Base-by-base conservation (phyloP, 2,797 vertebrate genomes). In the Selene dorsalis region DNA sequence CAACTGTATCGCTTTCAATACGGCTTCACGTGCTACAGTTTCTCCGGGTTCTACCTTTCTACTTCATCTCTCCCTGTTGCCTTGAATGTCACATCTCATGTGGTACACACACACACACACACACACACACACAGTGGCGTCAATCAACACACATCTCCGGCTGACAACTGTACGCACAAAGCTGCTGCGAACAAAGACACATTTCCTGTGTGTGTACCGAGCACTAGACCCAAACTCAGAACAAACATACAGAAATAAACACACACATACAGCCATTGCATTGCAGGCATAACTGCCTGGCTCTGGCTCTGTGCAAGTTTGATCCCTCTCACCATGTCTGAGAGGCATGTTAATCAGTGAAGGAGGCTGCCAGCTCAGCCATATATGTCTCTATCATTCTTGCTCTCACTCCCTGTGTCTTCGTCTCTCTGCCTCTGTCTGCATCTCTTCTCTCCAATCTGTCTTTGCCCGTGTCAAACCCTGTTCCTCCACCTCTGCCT, bases 281-380 rank as follows among this genome's bases (percentile, higher is more conserved):
- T 81, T 87, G 89, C 91, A 91, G 84, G 89, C 84, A 81, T 87
- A 83, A 87, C 89, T 93, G 87, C 82, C 81, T 84, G 89, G 80
- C 86, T n/a, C 73, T 79, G 86, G 75, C 85, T 89, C 86, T 82
- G 84, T 69, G 83, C 73, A 79, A 83, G 88, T 93, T 91, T 91
- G 90, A 93, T 90, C 92, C 83, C 79, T 82, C 86, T 86, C 89
- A 87, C 89, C 77, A 72, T 84, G 87, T 88, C 90, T 94, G 91
- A 94, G 92, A 89, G 82, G 93, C 93, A 94, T 94, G 90, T 90
- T 93, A 94, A 94, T 94, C 92, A 93, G 82, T 6, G 18, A 69
- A 68, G 80, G 85, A 88, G 75, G 70, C 88, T 90, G 89, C 89
- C 88, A 92, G 85, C 89, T 85, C 89, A 75, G 83, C 75, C 81